Base-by-base conservation (phyloP, 2,888 invertebrate genomes). In the Dryobota labecula region DNA sequence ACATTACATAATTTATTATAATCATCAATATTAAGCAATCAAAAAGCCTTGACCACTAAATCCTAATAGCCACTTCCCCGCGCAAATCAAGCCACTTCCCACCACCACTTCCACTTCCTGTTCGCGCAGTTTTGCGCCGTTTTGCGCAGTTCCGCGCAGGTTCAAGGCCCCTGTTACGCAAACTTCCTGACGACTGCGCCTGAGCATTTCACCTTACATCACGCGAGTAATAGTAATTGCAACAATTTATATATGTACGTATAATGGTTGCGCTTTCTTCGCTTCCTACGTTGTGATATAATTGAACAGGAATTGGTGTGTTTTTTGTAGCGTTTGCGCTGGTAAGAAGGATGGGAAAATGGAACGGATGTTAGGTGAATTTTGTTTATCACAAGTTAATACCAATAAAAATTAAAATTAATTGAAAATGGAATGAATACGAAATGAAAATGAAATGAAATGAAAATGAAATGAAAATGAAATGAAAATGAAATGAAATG, bases 151-250 rank as follows among this genome's bases (percentile, higher is more conserved):
- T 86, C 86, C 85, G 81, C 53, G 62, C 74, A 80, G 78, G 88
- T 88, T 89, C 90, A 90, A 90, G 90, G 90, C 88, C 86, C 87
- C 82, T 64, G 74, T 90, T 88, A 83, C 88, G 86, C 86, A 85
- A 88, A 73, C 82, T 84, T 87, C 87, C 88, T 86, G 76, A 70
- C 72, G 86, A 78, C 86, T 89, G 73, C 69, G 76, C 88, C 86
- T 84, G 74, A 61, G 76, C 88, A 84, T 89, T 90, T 88, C 85
- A 78, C 87, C 85, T 89, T 89, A 87, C 88, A 80, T 88, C 86
- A 88, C 84, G 81, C 73, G 58, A 70, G 84, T 84, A 82, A 83
- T 81, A 79, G 76, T 62, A 73, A 83, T 84, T 82, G 80, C 87
- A 74, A 83, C 80, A 67, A 84, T 83, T 80, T 83, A 70, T 86